Evolutionary conservation across 2,888 invertebrate genomes (phyloP).

Genomic region (Xanthia icteritia): DNA sequence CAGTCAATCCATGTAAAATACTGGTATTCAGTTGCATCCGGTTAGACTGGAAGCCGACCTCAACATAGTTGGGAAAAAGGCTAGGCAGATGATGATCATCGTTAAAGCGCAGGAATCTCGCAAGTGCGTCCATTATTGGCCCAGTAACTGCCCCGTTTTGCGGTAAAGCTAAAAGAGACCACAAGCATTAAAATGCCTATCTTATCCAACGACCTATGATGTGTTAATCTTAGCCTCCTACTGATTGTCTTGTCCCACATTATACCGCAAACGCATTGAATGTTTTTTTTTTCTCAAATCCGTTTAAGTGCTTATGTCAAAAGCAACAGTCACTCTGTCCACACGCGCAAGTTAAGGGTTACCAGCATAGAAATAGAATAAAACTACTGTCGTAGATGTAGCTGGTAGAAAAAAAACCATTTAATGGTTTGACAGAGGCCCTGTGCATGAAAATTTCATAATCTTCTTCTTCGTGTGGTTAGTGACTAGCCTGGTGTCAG

Average conservation of each 20-base stretch:
- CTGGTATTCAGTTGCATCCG: too few species aligned
- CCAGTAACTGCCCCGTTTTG: slow-evolving; percentile 35
- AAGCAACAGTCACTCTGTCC: slow-evolving; percentile 48
- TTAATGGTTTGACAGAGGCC: background rate
- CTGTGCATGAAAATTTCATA: background rate
- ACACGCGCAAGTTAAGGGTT: slow-evolving; percentile 28
- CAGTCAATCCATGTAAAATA: too few species aligned
- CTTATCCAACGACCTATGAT: slow-evolving; percentile 13
- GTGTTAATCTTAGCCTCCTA: slow-evolving; percentile 25
- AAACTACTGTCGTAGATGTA: background rate
- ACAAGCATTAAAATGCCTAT: slow-evolving; percentile 16
- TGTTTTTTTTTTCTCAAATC: slow-evolving; percentile 32
- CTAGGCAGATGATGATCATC: background rate
- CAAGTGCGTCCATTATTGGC: slow-evolving; percentile 14
- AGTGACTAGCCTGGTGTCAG: too few species aligned
- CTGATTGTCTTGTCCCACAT: slow-evolving; percentile 41
- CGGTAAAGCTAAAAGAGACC: slow-evolving; percentile 39
- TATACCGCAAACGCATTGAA: slow-evolving; percentile 38
- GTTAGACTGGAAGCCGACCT: too few species aligned
- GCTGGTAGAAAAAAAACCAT: too few species aligned
- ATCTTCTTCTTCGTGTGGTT: too few species aligned
- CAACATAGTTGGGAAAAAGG: too few species aligned
- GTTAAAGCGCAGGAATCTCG: slow-evolving; percentile 7
- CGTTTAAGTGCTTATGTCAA: slow-evolving; percentile 42
- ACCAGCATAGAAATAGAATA: background rate